Conservation (phyloP, 2,888 invertebrate genomes). For the Pterobdella sp. region DNA sequence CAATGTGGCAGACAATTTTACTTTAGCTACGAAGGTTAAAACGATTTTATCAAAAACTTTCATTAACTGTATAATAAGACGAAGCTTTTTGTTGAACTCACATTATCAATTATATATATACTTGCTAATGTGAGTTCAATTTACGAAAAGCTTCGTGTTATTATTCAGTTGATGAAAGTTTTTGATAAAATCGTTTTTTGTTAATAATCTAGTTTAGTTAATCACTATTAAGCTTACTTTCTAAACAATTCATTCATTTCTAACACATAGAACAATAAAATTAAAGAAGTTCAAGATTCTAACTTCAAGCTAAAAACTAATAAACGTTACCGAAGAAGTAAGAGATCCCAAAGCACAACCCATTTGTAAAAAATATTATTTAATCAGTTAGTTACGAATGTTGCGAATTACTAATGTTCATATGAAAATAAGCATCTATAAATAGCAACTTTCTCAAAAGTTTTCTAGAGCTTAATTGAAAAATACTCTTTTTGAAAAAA, state of each 20-base stretch:
- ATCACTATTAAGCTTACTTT: neutral
- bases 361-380: conserved; percentile 26
- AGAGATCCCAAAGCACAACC: conserved; percentile 36
- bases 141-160: too few relatives aligned
- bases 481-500: too few relatives aligned
- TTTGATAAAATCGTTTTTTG: too few relatives aligned
- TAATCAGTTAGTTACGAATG: neutral
- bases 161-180: too few relatives aligned
- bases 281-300: neutral
- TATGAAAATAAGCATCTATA: conserved; percentile 17
- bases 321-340: conserved; percentile 35
- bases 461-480: too few relatives aligned
- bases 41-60: neutral
- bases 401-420: neutral
- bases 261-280: neutral
- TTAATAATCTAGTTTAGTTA: too few relatives aligned
- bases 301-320: too few relatives aligned
- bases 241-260: neutral
- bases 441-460: too few relatives aligned
- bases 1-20: neutral
- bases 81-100: too few relatives aligned
- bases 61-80: too few relatives aligned
- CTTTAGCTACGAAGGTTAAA: neutral
- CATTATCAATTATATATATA: too few relatives aligned
- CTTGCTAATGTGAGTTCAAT: too few relatives aligned